Percentiles rank a stretch among this genome's conserved stretches.
Evolutionary conservation across 1,140 invertebrate species (phyloP).

Genomic region (Magallana gigas): DNA sequence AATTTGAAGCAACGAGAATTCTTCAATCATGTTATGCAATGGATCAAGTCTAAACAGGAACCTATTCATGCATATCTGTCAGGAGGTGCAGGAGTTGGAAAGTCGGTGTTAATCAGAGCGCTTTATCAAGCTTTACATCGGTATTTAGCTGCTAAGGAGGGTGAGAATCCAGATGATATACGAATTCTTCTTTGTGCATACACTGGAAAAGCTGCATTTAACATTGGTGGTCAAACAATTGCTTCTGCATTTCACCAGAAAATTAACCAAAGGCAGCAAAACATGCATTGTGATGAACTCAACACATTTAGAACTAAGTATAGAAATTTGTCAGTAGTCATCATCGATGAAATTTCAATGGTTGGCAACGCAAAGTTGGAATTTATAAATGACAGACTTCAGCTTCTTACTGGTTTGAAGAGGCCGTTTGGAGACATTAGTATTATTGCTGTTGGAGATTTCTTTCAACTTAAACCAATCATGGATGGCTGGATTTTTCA

Average conservation of each 20-base stretch:
- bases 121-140: background rate
- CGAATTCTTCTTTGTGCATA: conserved; percentile 49
- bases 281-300: conserved; percentile 11
- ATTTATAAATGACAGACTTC: background rate
- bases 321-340: background rate
- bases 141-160: conserved; percentile 26
- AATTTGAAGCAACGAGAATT: conserved; percentile 46
- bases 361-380: background rate
- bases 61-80: conserved; percentile 47
- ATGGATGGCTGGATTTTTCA: conserved; percentile 57
- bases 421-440: conserved; percentile 44
- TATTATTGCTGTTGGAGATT: conserved; percentile 49
- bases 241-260: conserved; percentile 44
- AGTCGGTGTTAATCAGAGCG: conserved; percentile 19
- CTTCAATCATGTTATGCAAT: conserved; percentile 44
- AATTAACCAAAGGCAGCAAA: background rate
- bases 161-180: conserved; percentile 51
- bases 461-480: conserved; percentile 49
- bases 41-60: conserved; percentile 34
- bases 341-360: conserved; percentile 44
- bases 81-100: conserved; percentile 54
- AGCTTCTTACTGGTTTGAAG: conserved; percentile 33
- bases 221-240: conserved; percentile 38
- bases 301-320: conserved; percentile 40
- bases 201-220: conserved; percentile 55